Evolutionary conservation across 2,113 vertebrate species (phyloP).

Genomic region (Cryptotis parvus): DNA sequence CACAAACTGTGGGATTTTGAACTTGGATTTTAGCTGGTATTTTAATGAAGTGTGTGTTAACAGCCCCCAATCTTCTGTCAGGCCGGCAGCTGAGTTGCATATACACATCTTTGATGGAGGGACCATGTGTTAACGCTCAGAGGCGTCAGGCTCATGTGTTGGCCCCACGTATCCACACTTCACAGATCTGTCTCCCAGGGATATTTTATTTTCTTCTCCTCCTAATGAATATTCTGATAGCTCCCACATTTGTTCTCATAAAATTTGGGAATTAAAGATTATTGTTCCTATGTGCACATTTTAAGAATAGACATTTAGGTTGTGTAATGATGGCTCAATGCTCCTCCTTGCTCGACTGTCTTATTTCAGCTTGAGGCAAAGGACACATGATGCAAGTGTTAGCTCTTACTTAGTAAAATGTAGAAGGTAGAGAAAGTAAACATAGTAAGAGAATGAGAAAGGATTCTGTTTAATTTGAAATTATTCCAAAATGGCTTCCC

Average conservation of each 20-base stretch:
- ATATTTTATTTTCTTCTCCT: slow-evolving; percentile 69
- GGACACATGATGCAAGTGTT: not conserved
- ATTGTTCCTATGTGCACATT: not conserved
- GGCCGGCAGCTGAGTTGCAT: slow-evolving; percentile 88
- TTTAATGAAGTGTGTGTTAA: slow-evolving; percentile 96
- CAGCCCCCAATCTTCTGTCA: slow-evolving; percentile 88
- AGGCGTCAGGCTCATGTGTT: slow-evolving; percentile 78
- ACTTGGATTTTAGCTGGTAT: slow-evolving; percentile 92
- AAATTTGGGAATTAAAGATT: not conserved
- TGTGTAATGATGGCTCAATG: slow-evolving; percentile 8
- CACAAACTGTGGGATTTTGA: slow-evolving; percentile 93
- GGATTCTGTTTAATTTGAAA: not conserved
- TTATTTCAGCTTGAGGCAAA: not conserved
- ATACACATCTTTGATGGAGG: slow-evolving; percentile 89
- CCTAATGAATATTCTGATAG: slow-evolving; percentile 21
- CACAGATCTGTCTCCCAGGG: slow-evolving; percentile 80
- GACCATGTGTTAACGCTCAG: slow-evolving; percentile 91
- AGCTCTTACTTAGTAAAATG: not conserved
- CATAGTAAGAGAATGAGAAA: not conserved
- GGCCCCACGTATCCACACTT: slow-evolving; percentile 80
- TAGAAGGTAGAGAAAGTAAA: not conserved
- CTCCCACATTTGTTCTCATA: not conserved
- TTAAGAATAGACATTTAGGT: slow-evolving; percentile 42
- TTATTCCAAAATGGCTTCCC: not conserved
- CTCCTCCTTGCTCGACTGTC: not conserved